Percentiles rank a stretch among this genome's conserved stretches.
These are phyloP conservation scores for Crypturellus tataupa DNA, from an alignment of 2,797 vertebrate species.

Conservation along the genomic window DNA sequence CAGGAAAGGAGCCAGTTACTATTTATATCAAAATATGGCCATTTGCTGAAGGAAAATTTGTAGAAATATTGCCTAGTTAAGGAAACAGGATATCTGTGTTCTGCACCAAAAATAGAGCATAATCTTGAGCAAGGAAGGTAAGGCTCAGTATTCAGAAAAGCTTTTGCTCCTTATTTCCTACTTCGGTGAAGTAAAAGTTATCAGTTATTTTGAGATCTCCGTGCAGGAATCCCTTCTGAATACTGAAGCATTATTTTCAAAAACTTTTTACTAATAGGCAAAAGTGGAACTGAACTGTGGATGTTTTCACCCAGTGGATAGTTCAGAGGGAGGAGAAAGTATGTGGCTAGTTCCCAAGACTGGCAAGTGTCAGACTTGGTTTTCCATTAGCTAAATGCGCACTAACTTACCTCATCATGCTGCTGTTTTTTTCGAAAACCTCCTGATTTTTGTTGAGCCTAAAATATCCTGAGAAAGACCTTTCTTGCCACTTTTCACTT, in stretches of 20 bases:
- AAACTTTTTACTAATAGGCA: neutral
- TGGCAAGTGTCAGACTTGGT: neutral
- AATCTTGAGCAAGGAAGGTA: neutral
- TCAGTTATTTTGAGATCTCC: neutral
- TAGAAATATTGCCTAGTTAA: neutral
- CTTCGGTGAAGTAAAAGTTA: neutral
- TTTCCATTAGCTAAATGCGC: slow-evolving; percentile 26
- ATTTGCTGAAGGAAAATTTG: neutral
- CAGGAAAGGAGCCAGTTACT: neutral
- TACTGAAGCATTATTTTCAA: neutral
- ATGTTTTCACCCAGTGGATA: neutral
- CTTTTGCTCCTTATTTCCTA: neutral
- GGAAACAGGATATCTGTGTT: neutral
- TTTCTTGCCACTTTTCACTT: slow-evolving; percentile 43
- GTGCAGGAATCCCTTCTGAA: neutral
- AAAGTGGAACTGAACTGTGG: neutral
- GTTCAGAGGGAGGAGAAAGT: slow-evolving; percentile 2
- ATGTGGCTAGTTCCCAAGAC: neutral
- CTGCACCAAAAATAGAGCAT: neutral
- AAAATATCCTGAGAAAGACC: slow-evolving; percentile 33
- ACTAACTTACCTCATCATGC: slow-evolving; percentile 30
- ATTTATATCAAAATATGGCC: neutral
- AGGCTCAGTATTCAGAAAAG: neutral
- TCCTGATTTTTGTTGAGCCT: slow-evolving; percentile 4
- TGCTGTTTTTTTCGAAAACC: slow-evolving; percentile 29